These are phyloP conservation scores for Ypsolopha sequella DNA, from an alignment of 2,888 invertebrate species.

Conservation along the genomic window DNA sequence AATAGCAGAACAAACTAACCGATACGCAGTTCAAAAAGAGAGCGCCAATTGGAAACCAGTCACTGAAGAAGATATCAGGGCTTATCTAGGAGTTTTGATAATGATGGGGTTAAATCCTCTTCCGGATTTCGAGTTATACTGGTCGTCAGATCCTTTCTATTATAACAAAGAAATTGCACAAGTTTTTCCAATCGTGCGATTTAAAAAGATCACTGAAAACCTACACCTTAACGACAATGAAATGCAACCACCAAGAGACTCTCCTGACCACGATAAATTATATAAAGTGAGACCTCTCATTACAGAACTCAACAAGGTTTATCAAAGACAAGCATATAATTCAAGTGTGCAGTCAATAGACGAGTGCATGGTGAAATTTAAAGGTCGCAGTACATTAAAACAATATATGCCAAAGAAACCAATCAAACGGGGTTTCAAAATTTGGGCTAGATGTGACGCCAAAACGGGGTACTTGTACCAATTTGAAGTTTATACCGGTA, in stretches of 20 bases:
- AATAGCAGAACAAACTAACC: constrained; percentile 7
- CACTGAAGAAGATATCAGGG: constrained; percentile 12
- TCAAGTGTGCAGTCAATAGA: constrained; percentile 11
- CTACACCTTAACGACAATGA: constrained; percentile 12
- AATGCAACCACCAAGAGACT: constrained; percentile 6
- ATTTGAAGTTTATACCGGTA: constrained; percentile 5
- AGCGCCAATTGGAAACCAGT: constrained; percentile 12
- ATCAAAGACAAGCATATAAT: constrained; percentile 7
- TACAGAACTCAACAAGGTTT: constrained; percentile 8
- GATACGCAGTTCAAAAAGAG: constrained; percentile 3
- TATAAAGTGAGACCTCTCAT: constrained; percentile 11
- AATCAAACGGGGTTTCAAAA: constrained; percentile 14
- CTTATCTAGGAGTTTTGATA: constrained; percentile 17
- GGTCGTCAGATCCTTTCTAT: constrained; percentile 17
- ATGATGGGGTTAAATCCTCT: constrained; percentile 16
- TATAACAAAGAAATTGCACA: constrained; percentile 15
- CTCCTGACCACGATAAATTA: constrained; percentile 9
- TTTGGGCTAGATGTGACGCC: constrained; percentile 12
- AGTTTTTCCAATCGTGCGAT: constrained; percentile 16
- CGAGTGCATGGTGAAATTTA: constrained; percentile 16
- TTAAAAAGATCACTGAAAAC: constrained; percentile 11
- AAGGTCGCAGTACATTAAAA: constrained; percentile 11
- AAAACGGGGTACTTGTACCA: constrained; percentile 3
- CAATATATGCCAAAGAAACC: constrained; percentile 16
- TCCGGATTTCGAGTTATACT: constrained; percentile 16